phyloP scores from a whole-genome alignment of 2,113 vertebrate species.

The Pan paniscus region DNA sequence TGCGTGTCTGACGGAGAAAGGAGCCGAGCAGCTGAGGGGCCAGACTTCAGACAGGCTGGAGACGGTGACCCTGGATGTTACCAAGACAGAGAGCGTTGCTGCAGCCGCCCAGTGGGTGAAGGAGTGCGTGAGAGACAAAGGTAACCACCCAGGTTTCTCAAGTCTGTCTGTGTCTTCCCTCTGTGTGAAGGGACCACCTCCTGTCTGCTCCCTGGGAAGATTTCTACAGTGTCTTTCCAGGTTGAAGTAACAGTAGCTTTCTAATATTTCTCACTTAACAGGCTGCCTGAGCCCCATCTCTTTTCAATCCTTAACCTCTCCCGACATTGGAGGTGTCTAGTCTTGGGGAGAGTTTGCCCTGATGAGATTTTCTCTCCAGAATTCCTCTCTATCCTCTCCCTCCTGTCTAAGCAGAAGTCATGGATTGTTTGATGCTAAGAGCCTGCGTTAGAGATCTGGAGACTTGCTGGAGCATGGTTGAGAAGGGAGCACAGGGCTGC shows the following conservation, averaged over 20 bases:
- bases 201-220: background rate
- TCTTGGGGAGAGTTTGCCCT: background rate
- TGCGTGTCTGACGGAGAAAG: conserved; percentile 82
- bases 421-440: background rate
- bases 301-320: too few relatives aligned
- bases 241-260: background rate
- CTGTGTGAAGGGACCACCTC: background rate
- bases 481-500: too few relatives aligned
- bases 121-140: background rate
- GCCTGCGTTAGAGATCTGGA: background rate
- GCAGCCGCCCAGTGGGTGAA: background rate
- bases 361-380: background rate
- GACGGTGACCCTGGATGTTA: conserved; percentile 55
- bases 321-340: background rate
- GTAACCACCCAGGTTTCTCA: background rate
- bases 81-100: conserved; percentile 18
- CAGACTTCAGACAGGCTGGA: conserved; percentile 74
- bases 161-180: too few relatives aligned
- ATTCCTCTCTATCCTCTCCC: background rate
- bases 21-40: conserved; percentile 77
- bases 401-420: background rate
- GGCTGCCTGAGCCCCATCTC: background rate
- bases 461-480: background rate
- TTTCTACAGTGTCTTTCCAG: background rate
- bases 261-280: background rate